Conservation (phyloP, 1,140 invertebrate species). For the Platyscapa corneri region DNA sequence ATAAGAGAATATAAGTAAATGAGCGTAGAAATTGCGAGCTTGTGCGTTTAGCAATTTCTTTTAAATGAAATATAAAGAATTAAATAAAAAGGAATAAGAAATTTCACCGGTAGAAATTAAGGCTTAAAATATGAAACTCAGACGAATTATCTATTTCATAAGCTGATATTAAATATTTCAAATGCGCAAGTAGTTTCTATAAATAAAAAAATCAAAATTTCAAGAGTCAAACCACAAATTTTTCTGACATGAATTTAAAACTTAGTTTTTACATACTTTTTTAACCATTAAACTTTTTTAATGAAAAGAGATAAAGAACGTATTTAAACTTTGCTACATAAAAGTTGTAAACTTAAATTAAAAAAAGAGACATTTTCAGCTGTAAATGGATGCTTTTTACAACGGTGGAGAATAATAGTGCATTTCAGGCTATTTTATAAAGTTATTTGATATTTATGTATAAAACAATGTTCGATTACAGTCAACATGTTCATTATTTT, state of each 20-base stretch:
- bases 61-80: too few relatives aligned
- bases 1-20: too few relatives aligned
- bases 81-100: too few relatives aligned
- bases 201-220: constrained; percentile 1
- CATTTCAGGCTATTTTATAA: background rate
- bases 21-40: too few relatives aligned
- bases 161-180: background rate
- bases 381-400: constrained; percentile 11
- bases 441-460: constrained; percentile 1
- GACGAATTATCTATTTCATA: background rate
- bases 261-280: constrained; percentile 23
- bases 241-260: constrained; percentile 14
- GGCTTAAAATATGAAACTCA: too few relatives aligned
- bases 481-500: background rate
- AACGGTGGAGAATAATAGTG: background rate
- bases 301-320: constrained; percentile 25
- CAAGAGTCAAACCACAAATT: background rate
- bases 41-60: too few relatives aligned
- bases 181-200: background rate
- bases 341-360: constrained; percentile 29
- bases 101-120: too few relatives aligned
- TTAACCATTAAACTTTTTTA: constrained; percentile 13
- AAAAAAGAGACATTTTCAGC: background rate
- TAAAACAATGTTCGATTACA: background rate
- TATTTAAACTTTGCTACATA: constrained; percentile 24